These are phyloP conservation scores for Eremophila alpestris DNA, from an alignment of 2,797 vertebrate species.

Conservation along the genomic window DNA sequence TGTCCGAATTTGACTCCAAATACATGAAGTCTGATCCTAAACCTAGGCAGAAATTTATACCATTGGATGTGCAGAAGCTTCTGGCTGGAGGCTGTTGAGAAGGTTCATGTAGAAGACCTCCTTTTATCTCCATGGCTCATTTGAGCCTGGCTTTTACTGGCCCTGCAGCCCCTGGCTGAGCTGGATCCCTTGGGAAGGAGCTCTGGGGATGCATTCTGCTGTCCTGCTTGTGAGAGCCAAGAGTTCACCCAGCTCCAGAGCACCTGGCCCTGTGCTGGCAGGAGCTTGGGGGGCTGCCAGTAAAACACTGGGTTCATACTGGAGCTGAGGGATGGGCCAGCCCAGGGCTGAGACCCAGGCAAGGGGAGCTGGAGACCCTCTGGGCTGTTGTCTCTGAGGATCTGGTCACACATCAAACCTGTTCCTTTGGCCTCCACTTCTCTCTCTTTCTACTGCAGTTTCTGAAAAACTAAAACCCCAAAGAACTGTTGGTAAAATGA, in stretches of 20 bases:
- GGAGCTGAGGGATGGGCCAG: not conserved
- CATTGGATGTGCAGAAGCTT: not conserved
- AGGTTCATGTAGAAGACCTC: not conserved
- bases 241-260: not conserved
- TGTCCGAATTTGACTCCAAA: not conserved
- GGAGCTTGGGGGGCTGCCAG: not conserved
- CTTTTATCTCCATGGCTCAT: not conserved
- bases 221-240: not conserved
- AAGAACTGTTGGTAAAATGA: not conserved
- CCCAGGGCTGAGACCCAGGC: not conserved
- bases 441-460: accelerated
- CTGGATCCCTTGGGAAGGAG: not conserved
- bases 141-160: not conserved
- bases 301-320: not conserved
- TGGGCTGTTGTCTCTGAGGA: not conserved
- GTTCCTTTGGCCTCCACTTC: not conserved
- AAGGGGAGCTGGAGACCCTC: not conserved
- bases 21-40: not conserved
- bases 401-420: not conserved
- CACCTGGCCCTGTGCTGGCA: not conserved
- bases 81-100: not conserved
- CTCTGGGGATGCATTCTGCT: not conserved
- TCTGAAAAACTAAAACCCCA: not conserved
- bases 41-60: not conserved
- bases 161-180: not conserved